Conservation (phyloP, 2,797 vertebrate genomes). For the Heliangelus exortis region DNA sequence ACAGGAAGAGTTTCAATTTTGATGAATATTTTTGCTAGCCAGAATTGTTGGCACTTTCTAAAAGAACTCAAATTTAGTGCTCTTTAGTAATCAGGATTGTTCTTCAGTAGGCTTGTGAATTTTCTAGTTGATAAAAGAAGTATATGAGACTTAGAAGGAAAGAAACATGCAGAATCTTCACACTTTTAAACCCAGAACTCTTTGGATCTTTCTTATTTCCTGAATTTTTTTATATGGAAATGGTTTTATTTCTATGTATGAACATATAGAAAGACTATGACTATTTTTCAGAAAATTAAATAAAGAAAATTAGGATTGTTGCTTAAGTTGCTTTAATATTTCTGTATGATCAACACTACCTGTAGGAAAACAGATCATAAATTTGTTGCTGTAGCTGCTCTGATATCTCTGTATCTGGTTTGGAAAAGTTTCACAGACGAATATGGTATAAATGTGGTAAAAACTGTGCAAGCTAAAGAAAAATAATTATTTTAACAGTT, state of each 20-base stretch:
- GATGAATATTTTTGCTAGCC: neutral
- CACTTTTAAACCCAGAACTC: accelerated
- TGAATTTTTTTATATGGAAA: neutral
- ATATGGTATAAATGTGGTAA: neutral
- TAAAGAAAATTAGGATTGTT: neutral
- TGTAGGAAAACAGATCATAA: neutral
- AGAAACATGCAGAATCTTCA: neutral
- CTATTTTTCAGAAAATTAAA: neutral
- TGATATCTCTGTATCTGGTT: neutral
- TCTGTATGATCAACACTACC: neutral
- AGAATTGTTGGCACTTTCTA: neutral
- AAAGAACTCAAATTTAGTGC: neutral
- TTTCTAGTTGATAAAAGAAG: neutral
- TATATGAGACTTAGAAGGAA: neutral
- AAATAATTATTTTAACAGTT: neutral
- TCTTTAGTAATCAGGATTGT: neutral
- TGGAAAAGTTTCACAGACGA: neutral
- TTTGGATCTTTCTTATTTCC: neutral
- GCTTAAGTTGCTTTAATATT: neutral
- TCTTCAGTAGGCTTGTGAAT: neutral
- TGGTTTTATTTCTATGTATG: neutral
- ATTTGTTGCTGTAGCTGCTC: neutral
- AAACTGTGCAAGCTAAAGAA: neutral
- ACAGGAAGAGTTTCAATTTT: neutral
- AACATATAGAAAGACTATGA: neutral